Evolutionary conservation across 2,113 vertebrate species (phyloP).

Genomic region (Sula dactylatra): DNA sequence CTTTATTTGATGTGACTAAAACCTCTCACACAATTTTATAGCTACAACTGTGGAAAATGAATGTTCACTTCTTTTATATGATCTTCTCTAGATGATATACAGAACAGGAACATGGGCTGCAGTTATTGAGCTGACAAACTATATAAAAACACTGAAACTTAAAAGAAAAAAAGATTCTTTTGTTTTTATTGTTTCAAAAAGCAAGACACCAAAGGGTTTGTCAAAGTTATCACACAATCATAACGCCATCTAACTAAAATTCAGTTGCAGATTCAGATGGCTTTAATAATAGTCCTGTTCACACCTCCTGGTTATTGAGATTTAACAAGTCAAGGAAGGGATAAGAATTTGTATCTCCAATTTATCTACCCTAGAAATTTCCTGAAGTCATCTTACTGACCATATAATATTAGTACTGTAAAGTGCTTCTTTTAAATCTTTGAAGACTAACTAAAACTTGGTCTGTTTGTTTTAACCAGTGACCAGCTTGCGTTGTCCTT

Average conservation of each 20-base stretch:
- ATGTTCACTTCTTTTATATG: not conserved
- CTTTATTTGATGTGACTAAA: not conserved
- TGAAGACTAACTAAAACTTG: not conserved
- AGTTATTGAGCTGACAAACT: not conserved
- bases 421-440: not conserved
- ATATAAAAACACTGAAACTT: not conserved
- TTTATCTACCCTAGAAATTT: not conserved
- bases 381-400: not conserved
- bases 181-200: not conserved
- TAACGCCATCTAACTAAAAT: not conserved
- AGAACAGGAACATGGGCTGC: not conserved
- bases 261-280: not conserved
- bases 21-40: not conserved
- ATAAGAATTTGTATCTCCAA: not conserved
- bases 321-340: not conserved
- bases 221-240: not conserved
- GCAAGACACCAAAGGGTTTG: not conserved
- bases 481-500: not conserved
- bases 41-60: not conserved
- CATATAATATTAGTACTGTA: not conserved
- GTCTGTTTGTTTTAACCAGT: not conserved
- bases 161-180: not conserved
- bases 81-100: not conserved
- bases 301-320: not conserved
- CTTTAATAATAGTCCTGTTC: not conserved